These are phyloP conservation scores for Mechanitis mazaeus DNA, from an alignment of 2,888 invertebrate species.

Conservation along the genomic window DNA sequence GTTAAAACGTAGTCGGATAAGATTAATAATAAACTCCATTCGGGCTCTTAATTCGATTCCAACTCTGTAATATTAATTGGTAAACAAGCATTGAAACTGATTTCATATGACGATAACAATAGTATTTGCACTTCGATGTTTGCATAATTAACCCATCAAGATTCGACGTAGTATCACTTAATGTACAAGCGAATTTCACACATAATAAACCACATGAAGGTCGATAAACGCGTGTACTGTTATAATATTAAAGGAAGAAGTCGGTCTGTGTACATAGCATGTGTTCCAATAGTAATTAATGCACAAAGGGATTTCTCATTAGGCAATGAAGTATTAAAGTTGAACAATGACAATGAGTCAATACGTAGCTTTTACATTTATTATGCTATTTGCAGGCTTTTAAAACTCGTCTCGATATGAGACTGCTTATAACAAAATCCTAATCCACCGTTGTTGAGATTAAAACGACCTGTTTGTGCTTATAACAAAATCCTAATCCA, in stretches of 20 bases:
- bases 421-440: too few relatives aligned
- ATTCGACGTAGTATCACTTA: constrained; percentile 10
- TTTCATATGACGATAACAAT: constrained; percentile 19
- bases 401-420: too few relatives aligned
- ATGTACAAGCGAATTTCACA: constrained; percentile 14
- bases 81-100: constrained; percentile 13
- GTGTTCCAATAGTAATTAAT: constrained; percentile 34
- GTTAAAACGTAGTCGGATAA: too few relatives aligned
- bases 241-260: neutral
- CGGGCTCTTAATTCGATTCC: constrained; percentile 1
- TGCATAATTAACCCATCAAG: constrained; percentile 11
- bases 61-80: constrained; percentile 4
- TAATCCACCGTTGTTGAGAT: too few relatives aligned
- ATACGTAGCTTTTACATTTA: neutral
- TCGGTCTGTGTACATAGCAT: constrained; percentile 7
- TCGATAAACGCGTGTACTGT: neutral
- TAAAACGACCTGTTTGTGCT: too few relatives aligned
- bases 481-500: too few relatives aligned
- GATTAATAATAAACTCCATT: neutral
- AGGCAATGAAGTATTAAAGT: constrained; percentile 31
- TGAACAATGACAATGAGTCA: neutral
- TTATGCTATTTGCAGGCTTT: too few relatives aligned
- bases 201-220: neutral
- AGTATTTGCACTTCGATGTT: constrained; percentile 21
- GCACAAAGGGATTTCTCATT: constrained; percentile 36